Conservation (phyloP, 1,140 invertebrate genomes). For the Conus ventricosus region DNA sequence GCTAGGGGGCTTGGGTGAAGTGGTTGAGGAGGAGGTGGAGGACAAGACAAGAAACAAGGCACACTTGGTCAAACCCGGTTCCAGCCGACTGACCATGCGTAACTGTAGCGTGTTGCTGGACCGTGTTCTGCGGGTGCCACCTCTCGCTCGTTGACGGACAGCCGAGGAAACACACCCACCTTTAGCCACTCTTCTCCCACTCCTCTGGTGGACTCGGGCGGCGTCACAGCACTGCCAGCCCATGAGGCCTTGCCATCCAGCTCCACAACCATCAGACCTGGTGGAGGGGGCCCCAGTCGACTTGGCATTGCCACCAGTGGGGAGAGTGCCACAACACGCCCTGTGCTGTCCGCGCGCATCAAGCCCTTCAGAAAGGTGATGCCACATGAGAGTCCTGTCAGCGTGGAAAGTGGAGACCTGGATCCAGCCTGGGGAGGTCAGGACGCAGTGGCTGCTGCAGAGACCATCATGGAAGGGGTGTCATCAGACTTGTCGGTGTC, state of each 20-base stretch:
- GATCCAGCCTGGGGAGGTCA: too few relatives aligned
- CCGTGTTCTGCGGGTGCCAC: background rate
- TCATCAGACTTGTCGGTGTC: background rate
- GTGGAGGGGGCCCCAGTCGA: background rate
- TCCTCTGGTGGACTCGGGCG: background rate
- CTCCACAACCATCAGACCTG: background rate
- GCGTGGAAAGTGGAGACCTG: too few relatives aligned
- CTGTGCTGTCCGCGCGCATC: conserved; percentile 28
- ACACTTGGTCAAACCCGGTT: background rate
- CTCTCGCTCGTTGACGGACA: too few relatives aligned
- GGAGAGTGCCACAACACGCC: background rate
- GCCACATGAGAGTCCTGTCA: background rate
- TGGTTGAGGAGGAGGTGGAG: too few relatives aligned
- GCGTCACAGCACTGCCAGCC: background rate
- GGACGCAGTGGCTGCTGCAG: background rate
- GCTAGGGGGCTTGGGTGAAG: background rate
- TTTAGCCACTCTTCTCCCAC: background rate
- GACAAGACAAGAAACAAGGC: background rate
- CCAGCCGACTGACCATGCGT: background rate
- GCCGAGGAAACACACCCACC: background rate
- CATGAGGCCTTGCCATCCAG: background rate
- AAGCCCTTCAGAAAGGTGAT: conserved; percentile 23
- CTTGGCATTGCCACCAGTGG: background rate
- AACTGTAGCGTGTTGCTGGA: background rate
- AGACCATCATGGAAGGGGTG: background rate